Evolutionary conservation across 2,888 invertebrate species (phyloP).

Genomic region (Drosophila mayaguana): DNA sequence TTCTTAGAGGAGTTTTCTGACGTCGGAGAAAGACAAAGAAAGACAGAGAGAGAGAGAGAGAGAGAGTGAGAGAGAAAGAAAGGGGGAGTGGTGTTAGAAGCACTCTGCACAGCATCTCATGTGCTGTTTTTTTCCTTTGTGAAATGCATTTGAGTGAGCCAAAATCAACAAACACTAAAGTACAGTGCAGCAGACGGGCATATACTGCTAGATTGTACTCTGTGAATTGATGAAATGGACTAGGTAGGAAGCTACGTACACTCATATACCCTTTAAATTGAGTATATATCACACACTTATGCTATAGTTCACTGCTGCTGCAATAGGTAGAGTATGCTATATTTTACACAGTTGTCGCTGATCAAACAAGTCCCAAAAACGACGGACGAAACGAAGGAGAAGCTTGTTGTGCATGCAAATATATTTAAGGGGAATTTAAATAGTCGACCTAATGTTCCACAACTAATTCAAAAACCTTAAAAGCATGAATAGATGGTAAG

Average conservation of each 20-base stretch:
- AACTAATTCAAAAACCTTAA: too few relatives aligned
- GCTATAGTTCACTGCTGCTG: background rate
- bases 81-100: background rate
- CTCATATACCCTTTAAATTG: background rate
- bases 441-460: too few relatives aligned
- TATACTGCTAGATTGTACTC: background rate
- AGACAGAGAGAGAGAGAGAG: background rate
- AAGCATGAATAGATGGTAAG: too few relatives aligned
- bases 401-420: too few relatives aligned
- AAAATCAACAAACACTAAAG: constrained; percentile 15
- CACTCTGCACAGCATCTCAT: constrained; percentile 15
- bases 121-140: constrained; percentile 2
- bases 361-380: too few relatives aligned
- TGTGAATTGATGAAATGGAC: background rate
- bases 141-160: constrained; percentile 44
- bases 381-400: too few relatives aligned
- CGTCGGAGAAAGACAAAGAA: background rate
- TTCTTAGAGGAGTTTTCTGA: constrained; percentile 32
- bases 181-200: background rate
- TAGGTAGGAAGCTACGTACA: too few relatives aligned
- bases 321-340: background rate
- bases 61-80: background rate
- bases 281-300: background rate
- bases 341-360: too few relatives aligned
- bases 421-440: too few relatives aligned